A percentile compares a stretch with the other conserved stretches of the same genome.
Evolutionary conservation across 2,113 vertebrate genomes (phyloP).

Genomic region (Halichoerus grypus): DNA sequence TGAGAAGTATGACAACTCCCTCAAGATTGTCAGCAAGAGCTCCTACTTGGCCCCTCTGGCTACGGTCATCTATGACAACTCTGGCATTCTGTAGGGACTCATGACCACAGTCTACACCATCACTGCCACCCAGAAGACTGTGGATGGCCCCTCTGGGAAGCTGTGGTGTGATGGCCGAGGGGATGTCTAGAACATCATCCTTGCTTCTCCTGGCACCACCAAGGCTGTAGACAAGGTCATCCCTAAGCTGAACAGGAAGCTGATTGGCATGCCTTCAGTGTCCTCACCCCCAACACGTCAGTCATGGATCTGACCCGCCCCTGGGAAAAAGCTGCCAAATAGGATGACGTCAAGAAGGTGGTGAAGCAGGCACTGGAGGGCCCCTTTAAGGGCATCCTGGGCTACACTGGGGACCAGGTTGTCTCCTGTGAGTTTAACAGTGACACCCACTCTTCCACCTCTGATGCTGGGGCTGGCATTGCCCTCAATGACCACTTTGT

Average conservation of each 20-base stretch:
- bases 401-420: not conserved
- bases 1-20: not conserved
- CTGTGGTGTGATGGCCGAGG: not conserved
- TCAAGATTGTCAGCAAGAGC: not conserved
- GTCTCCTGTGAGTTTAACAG: not conserved
- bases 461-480: not conserved
- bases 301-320: not conserved
- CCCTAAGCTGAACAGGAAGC: not conserved
- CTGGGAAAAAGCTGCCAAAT: not conserved
- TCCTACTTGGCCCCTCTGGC: not conserved
- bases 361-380: not conserved
- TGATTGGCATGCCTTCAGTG: not conserved
- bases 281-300: not conserved
- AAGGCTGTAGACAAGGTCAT: not conserved
- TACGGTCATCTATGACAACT: not conserved
- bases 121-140: not conserved
- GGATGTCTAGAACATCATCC: not conserved
- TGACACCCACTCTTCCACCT: not conserved
- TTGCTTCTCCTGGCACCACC: not conserved
- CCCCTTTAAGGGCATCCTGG: not conserved
- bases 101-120: not conserved
- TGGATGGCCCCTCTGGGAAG: not conserved
- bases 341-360: not conserved
- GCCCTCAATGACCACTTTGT: not conserved
- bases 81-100: not conserved